Conservation (phyloP, 1,140 invertebrate genomes). For the Phthorimaea operculella region DNA sequence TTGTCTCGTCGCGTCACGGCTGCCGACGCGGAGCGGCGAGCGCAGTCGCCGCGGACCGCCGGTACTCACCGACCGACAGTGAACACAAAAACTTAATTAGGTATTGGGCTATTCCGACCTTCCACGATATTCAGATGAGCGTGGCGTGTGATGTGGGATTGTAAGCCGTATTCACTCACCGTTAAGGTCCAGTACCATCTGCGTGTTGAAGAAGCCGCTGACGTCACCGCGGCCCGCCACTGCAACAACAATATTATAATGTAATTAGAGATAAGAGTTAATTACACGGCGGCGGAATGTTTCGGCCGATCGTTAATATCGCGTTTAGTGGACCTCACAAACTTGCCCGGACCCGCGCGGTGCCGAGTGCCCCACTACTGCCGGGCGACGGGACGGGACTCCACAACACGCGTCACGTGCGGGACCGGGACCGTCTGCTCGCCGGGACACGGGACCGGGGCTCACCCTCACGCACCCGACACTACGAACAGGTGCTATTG, state of each 20-base stretch:
- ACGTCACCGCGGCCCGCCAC: conserved; percentile 59
- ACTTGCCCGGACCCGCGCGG: too few relatives aligned
- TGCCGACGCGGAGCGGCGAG: not conserved
- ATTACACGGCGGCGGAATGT: conserved; percentile 11
- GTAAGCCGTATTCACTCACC: conserved; percentile 35
- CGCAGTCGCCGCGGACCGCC: conserved; percentile 8
- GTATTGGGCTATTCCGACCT: conserved; percentile 27
- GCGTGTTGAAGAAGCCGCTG: conserved; percentile 58
- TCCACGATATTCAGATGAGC: conserved; percentile 32
- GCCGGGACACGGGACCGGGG: too few relatives aligned
- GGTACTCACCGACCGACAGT: not conserved
- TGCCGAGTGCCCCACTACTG: too few relatives aligned
- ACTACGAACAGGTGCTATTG: too few relatives aligned
- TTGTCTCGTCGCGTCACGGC: conserved; percentile 28
- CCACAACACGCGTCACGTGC: too few relatives aligned
- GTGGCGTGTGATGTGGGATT: not conserved
- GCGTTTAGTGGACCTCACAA: conserved; percentile 5
- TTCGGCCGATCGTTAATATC: conserved; percentile 11
- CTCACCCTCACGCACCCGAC: too few relatives aligned
- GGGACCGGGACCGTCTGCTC: too few relatives aligned
- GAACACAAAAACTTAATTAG: conserved; percentile 40
- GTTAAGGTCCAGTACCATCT: conserved; percentile 63
- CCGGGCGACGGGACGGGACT: too few relatives aligned
- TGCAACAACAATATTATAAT: conserved; percentile 45
- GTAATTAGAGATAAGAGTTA: conserved; percentile 19